A percentile compares a stretch with the other conserved stretches of the same genome.
phyloP scores from a whole-genome alignment of 2,797 vertebrate species.

The Margarornis squamiger region DNA sequence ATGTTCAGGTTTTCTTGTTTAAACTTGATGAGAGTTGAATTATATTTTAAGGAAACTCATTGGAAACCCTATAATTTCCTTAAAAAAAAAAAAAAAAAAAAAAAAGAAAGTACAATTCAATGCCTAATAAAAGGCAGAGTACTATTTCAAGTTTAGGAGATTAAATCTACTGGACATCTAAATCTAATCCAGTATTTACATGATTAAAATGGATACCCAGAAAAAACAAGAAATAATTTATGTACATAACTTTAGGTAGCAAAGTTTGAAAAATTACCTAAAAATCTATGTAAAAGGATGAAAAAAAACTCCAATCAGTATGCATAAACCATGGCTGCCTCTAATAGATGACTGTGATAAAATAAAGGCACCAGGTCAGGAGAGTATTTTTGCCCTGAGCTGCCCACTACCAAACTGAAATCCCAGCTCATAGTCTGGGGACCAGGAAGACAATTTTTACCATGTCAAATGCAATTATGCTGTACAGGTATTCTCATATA shows the following conservation, averaged over 20 bases:
- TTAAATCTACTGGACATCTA: not conserved
- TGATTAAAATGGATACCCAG: not conserved
- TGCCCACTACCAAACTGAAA: not conserved
- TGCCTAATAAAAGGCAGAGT: not conserved
- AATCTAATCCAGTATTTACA: not conserved
- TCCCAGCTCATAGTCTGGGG: not conserved
- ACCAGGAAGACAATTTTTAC: not conserved
- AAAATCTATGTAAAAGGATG: not conserved
- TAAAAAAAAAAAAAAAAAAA: not conserved
- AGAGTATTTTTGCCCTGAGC: not conserved
- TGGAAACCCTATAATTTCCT: not conserved
- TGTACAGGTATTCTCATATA: not conserved
- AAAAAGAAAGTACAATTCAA: not conserved
- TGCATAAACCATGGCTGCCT: not conserved
- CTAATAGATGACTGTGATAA: not conserved
- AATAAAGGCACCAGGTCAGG: not conserved
- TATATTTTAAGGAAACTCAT: not conserved
- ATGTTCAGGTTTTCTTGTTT: not conserved
- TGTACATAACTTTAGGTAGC: not conserved
- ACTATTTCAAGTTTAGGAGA: constrained; percentile 8
- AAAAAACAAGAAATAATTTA: not conserved
- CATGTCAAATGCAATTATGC: not conserved
- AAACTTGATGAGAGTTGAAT: constrained; percentile 4
- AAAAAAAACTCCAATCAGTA: not conserved
- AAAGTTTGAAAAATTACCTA: not conserved